Base-by-base conservation (phyloP, 2,797 vertebrate species). In the Prunella strophiata region DNA sequence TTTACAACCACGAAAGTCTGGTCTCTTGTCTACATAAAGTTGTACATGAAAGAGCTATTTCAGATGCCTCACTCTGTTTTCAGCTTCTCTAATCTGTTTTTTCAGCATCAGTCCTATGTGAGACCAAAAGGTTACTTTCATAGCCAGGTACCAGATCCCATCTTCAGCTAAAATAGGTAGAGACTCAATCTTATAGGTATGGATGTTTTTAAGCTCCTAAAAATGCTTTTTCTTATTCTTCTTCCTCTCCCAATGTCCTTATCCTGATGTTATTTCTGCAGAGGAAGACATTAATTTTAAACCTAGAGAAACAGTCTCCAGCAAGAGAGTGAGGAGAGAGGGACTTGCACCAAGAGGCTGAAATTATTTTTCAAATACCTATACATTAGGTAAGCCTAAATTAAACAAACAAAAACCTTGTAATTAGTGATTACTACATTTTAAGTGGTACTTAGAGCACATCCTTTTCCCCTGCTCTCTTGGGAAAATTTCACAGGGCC, bases 321-420 rank as follows among this genome's bases (percentile, higher is more conserved):
- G 18, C 52, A 70, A 82, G 30, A 77, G 10, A 5, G 23, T 16
- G 47, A 83, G 11, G 59, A 91, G 14, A n/a, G 16, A 48, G 27
- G 14, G 2, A 43, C 7, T 71, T 70, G 8, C 4, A 16, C 32
- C n/a, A 42, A 75, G 32, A 89, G 22, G 19, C 55, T 83, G 45
- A n/a, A 85, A 59, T 65, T 79, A 74, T 88, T 95, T 94, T 93
- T 91, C 68, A 86, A 96, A 90, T 42, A 38, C 29, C 22, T 87
- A 58, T 73, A 34, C 68, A 50, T 93, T 70, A 88, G 65, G 58
- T 96, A 92, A 76, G 17, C 16, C 14, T 65, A 38, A 54, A 45
- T 57, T 27, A 13, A 88, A 45, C 6, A 71, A 72, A 5, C 12
- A 54, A 54, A 42, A 9, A 1, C 4, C 14, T 42, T n/a, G 11